Evolutionary conservation across 2,113 vertebrate genomes (phyloP), one percentile per base, ranked within the genome.

Genomic region (Chloropsis cyanopogon): DNA sequence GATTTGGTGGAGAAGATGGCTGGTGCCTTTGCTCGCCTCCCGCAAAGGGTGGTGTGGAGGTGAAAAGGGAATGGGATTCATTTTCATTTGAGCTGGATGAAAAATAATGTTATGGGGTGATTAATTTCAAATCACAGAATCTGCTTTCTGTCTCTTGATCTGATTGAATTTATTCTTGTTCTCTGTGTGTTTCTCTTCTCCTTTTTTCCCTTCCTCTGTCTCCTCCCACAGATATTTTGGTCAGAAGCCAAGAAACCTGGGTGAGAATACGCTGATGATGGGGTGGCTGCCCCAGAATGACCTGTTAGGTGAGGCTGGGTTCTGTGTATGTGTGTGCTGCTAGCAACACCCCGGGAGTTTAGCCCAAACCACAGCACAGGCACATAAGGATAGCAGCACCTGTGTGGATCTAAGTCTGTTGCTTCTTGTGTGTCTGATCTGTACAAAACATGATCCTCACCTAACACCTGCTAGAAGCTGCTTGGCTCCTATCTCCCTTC

Each of bases 211-310:
- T 28, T 59, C 14, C 53, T 78, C 35, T 52, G 15, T 80, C 41
- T 90, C 54, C 9, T 91, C 47, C 69, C 68, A 31, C 86, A 97
- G 97, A 69, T 97, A 97, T 65, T 97, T 96, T 79, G 96, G 97
- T 52, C 86, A 95, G 89, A 97, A 96, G 91, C 97, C 97, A 81
- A 90, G 54, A 85, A 97, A 93, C 78, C 66, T 96, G 71, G 96
- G 96, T 79, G 84, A 96, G 78, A 97, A 97, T 50, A 97, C 96
- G 0, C 84, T 97, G 75, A 92, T 97, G 88, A 96, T 97, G 97
- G 94, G 18, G 22, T 97, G 97, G 96, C 86, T 97, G 84, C 97
- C 97, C 87, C 96, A 97, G 73, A 97, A 97, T 2, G 93, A 97
- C 92, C 92, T 97, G 91, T 87, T 97, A 37, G 97, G 97, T 97